Evolutionary conservation across 1,140 invertebrate species (phyloP), one percentile per base, ranked within the genome.

Genomic region (Lethrus apterus): DNA sequence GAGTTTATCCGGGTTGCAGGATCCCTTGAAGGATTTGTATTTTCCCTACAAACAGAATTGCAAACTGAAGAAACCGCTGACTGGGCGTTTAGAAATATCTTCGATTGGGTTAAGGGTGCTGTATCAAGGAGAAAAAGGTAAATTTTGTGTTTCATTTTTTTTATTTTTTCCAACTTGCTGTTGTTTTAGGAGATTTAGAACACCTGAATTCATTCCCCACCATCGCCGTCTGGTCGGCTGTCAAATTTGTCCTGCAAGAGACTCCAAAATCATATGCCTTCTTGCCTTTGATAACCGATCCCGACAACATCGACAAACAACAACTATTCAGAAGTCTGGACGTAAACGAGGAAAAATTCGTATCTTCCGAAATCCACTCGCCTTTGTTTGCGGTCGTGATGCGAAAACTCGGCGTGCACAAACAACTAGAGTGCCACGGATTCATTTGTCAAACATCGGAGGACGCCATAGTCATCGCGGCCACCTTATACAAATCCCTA

Each of bases 321-420:
- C 70, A 74, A 26, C 63, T 86, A 24, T 86, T 84, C 52, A 71
- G 72, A 62, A 60, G 60, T 32, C 59, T 78, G 52, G 70, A 73
- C 52, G 61, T 64, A 19, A 52, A 60, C 21, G 71, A 75, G 54
- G 72, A 68, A 52, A 74, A 75, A 55, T 75, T 71, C 48, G 73
- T 78, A 54, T 66, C 43, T 2, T 50, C 48, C 5, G 58, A 63
- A 30, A 47, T 74, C 4, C 87, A 90, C 67, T 85, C 86, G 0
- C 89, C 90, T 1, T 79, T 94, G 58, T 92, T 94, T 65, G 86
- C 88, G 9, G 89, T 92, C 29, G 86, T 93, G 13, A 93, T 93
- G 86, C 75, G 85, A 52, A 82, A 85, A 54, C 78, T 81, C 20
- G 82, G 81, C 13, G 77, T 84, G 5, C 80, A 84, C 2, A 83